Percentiles rank a stretch among this genome's conserved stretches.
phyloP scores from a whole-genome alignment of 1,140 invertebrate genomes.

The Ostrea denselamellosa region DNA sequence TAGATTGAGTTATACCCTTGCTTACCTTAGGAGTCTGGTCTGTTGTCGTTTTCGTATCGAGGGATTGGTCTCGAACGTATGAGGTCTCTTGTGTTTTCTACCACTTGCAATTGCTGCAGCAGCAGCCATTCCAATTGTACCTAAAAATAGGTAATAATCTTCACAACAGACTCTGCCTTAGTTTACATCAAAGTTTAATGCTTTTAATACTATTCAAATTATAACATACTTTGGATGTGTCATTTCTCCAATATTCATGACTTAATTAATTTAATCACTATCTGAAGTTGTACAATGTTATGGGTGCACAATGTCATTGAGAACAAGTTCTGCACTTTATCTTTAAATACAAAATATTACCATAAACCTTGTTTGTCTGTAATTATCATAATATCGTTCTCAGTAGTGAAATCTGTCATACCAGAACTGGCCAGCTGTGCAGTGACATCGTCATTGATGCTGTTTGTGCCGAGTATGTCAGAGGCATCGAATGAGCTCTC shows the following conservation, averaged over 20 bases:
- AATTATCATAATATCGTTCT: too few species aligned
- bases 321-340: too few species aligned
- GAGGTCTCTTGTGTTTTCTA: slow-evolving; percentile 95
- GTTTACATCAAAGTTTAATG: too few species aligned
- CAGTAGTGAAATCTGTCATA: slow-evolving; percentile 47
- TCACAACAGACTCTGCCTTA: slow-evolving; percentile 88
- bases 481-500: slow-evolving; percentile 80
- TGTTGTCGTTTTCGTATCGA: slow-evolving; percentile 97
- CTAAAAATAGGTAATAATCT: slow-evolving; percentile 79
- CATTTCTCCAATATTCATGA: too few species aligned
- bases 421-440: slow-evolving; percentile 96
- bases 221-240: too few species aligned
- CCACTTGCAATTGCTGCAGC: slow-evolving; percentile 97
- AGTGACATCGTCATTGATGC: slow-evolving; percentile 90
- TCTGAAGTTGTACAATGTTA: too few species aligned
- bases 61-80: slow-evolving; percentile 98
- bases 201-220: too few species aligned
- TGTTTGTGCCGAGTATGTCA: slow-evolving; percentile 77
- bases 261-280: too few species aligned
- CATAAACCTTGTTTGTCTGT: too few species aligned
- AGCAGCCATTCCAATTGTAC: slow-evolving; percentile 96
- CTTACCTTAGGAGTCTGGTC: slow-evolving; percentile 92
- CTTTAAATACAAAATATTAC: too few species aligned
- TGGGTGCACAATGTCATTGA: too few species aligned
- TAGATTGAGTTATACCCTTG: background rate